phyloP scores from a whole-genome alignment of 2,797 vertebrate species.

The Philypnodon macrostomus region DNA sequence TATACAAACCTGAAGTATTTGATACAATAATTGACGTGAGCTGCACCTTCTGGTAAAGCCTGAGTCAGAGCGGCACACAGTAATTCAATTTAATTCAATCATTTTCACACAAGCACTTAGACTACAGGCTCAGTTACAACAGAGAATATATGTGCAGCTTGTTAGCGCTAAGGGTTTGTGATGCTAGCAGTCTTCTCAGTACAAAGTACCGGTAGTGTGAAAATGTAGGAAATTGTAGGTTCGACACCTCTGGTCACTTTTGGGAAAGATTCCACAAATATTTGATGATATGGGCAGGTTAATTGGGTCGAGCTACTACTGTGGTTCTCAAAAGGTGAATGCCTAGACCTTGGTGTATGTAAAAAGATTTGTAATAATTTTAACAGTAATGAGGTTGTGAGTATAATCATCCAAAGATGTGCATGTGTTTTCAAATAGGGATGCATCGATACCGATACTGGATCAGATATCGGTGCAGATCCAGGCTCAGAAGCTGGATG shows the following conservation, averaged over 20 bases:
- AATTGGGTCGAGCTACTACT: conserved; percentile 5
- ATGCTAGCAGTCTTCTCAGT: conserved; percentile 8
- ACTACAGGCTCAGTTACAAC: background rate
- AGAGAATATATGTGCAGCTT: conserved; percentile 5
- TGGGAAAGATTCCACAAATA: too few relatives aligned
- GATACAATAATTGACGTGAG: conserved; percentile 21
- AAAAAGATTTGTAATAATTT: background rate
- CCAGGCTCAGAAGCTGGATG: too few relatives aligned
- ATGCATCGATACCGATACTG: too few relatives aligned
- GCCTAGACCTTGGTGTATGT: background rate
- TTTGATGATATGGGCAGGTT: conserved; percentile 7
- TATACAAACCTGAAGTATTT: conserved; percentile 11
- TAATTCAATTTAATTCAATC: conserved; percentile 9
- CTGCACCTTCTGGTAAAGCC: conserved; percentile 35
- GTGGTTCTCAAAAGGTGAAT: background rate
- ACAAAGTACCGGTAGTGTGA: background rate
- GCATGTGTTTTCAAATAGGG: too few relatives aligned
- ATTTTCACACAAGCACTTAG: conserved; percentile 14
- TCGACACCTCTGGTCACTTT: background rate
- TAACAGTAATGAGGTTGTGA: background rate
- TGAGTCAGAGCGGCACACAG: conserved; percentile 27
- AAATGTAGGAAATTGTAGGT: background rate
- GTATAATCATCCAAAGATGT: too few relatives aligned
- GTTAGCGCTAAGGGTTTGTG: conserved; percentile 7
- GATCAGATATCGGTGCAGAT: too few relatives aligned